Evolutionary conservation across 2,113 vertebrate species (phyloP).

Genomic region (Cebidichthys violaceus): DNA sequence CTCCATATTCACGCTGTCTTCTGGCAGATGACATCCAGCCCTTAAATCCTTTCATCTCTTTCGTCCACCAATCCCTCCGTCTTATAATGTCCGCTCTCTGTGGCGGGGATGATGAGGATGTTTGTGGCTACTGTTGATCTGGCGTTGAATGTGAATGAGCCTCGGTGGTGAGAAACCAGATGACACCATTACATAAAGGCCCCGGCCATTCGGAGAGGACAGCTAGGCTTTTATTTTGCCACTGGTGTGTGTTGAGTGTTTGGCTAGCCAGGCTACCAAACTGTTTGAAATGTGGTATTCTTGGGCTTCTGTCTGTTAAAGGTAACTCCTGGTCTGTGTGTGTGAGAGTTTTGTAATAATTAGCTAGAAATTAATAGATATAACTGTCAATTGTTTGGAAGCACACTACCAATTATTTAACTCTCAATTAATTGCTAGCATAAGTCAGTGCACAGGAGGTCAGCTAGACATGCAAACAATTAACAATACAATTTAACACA

Average conservation of each 20-base stretch:
- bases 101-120: conserved; percentile 37
- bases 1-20: conserved; percentile 36
- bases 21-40: conserved; percentile 30
- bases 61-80: conserved; percentile 20
- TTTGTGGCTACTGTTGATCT: conserved; percentile 49
- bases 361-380: neutral
- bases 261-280: neutral
- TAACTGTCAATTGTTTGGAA: neutral
- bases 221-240: conserved; percentile 61
- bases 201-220: conserved; percentile 60
- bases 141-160: conserved; percentile 75
- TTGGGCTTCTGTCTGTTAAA: neutral
- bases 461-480: neutral
- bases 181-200: conserved; percentile 72
- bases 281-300: neutral
- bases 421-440: neutral
- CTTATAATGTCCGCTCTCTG: conserved; percentile 21
- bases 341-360: neutral
- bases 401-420: neutral
- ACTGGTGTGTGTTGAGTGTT: neutral
- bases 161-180: conserved; percentile 63
- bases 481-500: neutral
- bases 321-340: neutral
- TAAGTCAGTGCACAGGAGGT: neutral
- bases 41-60: conserved; percentile 27